phyloP scores from a whole-genome alignment of 2,113 vertebrate genomes.

The Amphiprion percula region DNA sequence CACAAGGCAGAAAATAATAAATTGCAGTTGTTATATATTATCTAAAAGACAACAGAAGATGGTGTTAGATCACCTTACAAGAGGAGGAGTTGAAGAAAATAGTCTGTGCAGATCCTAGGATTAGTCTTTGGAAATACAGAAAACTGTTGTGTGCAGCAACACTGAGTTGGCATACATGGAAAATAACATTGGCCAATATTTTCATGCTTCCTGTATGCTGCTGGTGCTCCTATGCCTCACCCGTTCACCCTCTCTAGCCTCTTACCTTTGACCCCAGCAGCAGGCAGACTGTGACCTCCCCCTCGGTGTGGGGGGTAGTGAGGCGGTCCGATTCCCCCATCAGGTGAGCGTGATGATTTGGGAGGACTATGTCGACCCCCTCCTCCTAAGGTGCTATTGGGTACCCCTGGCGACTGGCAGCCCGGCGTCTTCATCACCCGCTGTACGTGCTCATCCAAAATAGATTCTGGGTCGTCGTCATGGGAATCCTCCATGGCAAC shows the following conservation, averaged over 20 bases:
- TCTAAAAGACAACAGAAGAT: no score
- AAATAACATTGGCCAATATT: neutral
- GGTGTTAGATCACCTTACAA: no score
- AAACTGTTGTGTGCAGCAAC: no score
- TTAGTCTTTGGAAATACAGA: no score
- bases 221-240: neutral
- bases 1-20: no score
- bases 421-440: constrained; percentile 94
- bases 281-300: constrained; percentile 67
- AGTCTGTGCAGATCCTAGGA: no score
- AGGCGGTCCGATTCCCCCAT: constrained; percentile 80
- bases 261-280: constrained; percentile 77
- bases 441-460: constrained; percentile 94
- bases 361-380: constrained; percentile 88
- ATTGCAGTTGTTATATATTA: no score
- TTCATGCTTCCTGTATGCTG: neutral
- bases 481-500: constrained; percentile 88
- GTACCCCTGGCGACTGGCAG: constrained; percentile 92
- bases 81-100: no score
- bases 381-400: constrained; percentile 77
- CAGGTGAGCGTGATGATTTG: constrained; percentile 90
- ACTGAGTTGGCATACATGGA: no score
- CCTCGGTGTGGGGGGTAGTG: constrained; percentile 79
- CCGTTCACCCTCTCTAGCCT: neutral
- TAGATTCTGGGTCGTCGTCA: constrained; percentile 93